These are phyloP conservation scores for Myotis pilosus DNA, from an alignment of 2,797 vertebrate species.

Conservation along the genomic window DNA sequence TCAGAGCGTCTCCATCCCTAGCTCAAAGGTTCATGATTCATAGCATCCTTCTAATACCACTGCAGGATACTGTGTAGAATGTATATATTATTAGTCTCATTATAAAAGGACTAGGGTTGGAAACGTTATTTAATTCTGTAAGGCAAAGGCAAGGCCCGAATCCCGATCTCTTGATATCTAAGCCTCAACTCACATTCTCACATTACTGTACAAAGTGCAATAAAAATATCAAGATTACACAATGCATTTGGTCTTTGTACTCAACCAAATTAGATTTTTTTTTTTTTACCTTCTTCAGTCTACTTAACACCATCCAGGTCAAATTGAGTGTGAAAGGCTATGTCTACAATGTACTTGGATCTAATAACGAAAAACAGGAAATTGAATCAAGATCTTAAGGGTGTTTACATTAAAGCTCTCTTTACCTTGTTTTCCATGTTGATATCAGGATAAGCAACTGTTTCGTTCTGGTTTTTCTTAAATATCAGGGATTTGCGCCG, in stretches of 20 bases:
- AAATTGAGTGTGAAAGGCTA: neutral
- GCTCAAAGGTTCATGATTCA: neutral
- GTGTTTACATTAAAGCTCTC: neutral
- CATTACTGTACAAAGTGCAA: neutral
- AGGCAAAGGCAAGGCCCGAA: neutral
- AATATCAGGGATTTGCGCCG: neutral
- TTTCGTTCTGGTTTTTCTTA: neutral
- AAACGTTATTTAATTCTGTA: neutral
- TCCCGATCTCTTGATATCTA: neutral
- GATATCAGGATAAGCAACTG: neutral
- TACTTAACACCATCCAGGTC: neutral
- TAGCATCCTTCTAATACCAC: neutral
- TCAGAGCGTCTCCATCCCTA: neutral
- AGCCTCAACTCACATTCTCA: neutral
- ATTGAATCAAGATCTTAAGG: neutral
- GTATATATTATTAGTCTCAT: neutral
- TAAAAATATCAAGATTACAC: neutral
- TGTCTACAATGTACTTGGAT: neutral
- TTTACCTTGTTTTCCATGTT: neutral
- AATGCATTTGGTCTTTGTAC: constrained; percentile 3
- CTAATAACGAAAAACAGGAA: neutral
- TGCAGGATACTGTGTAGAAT: neutral
- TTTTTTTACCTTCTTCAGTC: neutral
- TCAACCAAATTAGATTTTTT: neutral
- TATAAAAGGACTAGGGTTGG: neutral